These are phyloP conservation scores for Ceyx melanurus DNA, from an alignment of 2,113 vertebrate species.

Conservation along the genomic window DNA sequence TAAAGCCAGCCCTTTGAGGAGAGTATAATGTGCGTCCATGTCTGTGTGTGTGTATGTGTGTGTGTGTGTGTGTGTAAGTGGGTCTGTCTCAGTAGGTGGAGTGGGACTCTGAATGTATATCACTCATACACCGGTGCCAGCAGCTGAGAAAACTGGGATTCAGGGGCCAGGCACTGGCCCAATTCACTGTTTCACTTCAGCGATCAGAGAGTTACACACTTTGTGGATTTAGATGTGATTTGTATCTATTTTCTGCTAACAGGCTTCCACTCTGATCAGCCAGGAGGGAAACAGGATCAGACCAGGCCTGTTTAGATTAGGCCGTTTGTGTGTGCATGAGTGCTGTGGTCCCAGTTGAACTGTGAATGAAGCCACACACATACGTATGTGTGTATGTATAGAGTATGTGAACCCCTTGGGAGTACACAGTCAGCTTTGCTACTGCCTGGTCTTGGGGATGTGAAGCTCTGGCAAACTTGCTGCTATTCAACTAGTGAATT, in stretches of 20 bases:
- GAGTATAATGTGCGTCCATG: too few relatives aligned
- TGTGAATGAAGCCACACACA: background rate
- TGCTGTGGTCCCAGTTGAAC: background rate
- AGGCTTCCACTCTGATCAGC: background rate
- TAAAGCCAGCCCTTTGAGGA: background rate
- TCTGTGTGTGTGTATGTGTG: background rate
- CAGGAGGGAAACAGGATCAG: background rate
- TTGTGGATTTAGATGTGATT: background rate
- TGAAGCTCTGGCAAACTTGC: background rate
- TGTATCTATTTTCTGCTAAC: background rate
- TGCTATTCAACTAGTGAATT: background rate
- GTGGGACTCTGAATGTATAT: background rate
- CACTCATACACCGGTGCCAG: too few relatives aligned
- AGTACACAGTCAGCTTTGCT: background rate
- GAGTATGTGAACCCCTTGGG: fast-evolving
- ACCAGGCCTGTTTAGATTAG: background rate
- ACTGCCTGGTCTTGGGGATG: fast-evolving
- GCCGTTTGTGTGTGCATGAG: background rate
- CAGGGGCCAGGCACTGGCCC: background rate
- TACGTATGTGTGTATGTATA: fast-evolving
- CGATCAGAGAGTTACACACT: fast-evolving
- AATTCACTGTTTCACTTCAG: background rate
- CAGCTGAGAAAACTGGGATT: background rate
- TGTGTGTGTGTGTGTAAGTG: background rate
- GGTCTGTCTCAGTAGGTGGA: background rate